Base-by-base conservation (phyloP, 1,140 invertebrate species). In the Bombus confusus region DNA sequence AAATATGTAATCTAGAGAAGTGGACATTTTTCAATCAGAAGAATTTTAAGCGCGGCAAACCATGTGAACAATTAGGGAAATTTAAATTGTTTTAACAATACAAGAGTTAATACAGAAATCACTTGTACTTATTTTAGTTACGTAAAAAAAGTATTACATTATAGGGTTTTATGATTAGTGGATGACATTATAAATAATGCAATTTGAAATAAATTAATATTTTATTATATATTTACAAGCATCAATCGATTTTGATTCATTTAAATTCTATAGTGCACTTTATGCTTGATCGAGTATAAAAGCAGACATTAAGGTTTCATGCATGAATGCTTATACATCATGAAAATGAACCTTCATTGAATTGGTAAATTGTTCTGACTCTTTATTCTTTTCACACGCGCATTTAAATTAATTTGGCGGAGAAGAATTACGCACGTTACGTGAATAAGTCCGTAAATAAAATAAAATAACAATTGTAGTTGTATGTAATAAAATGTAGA, bases 291-390 rank as follows among this genome's bases (percentile, higher is more conserved):
- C 89, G 87, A 92, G 89, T 86, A 90, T 90, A 93, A 94, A 93
- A 94, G 90, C 91, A 91, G 87, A 89, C 91, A 91, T 93, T 92
- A 92, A 87, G 88, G 82, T 90, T 90, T 92, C 92, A 83, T 89
- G 83, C 90, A 81, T 91, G 87, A 73, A 72, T 80, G 87, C 86
- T 41, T 43, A 59, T 62, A 62, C 41, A 64, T 74, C 73, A 59
- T 41, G 75, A 77, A 52, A 81, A 39, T 57, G 37, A 31, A 57
- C 41, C 47, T 83, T 41, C 43, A 15, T 87, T 52, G 52, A 52
- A 37, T 41, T 34, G 84, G 31, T 72, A 73, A 87, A 87, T 86
- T 39, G 52, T 62, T n/a, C 77, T 13, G 59, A 47, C 62, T 72
- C 59, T 68, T 68, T 78, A 74, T 66, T 86, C 57, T 64, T 73